phyloP scores from a whole-genome alignment of 2,113 vertebrate genomes.

The Nesoenas mayeri region DNA sequence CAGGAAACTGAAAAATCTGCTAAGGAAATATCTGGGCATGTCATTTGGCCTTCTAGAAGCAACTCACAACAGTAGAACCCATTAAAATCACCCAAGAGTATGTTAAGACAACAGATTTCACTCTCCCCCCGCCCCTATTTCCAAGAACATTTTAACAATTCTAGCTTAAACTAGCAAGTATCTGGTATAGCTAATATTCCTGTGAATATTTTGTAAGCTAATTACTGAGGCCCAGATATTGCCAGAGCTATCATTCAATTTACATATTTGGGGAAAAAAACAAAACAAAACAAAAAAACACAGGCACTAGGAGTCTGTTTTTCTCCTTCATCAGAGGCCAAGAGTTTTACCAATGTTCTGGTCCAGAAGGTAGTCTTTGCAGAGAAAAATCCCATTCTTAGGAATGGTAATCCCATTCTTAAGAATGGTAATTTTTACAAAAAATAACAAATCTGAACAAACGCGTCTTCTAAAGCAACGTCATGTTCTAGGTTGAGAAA shows the following conservation, averaged over 20 bases:
- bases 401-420: neutral
- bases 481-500: neutral
- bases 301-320: neutral
- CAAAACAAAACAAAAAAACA: too few species aligned
- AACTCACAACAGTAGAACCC: neutral
- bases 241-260: neutral
- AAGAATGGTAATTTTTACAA: neutral
- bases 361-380: neutral
- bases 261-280: neutral
- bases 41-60: neutral
- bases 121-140: too few species aligned
- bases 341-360: neutral
- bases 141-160: too few species aligned
- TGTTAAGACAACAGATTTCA: too few species aligned
- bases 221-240: neutral
- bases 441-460: neutral
- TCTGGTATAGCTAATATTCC: neutral
- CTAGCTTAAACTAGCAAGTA: neutral
- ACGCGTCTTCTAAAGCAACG: neutral
- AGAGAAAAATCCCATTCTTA: neutral
- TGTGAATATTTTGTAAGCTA: neutral
- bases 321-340: neutral
- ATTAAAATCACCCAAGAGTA: neutral
- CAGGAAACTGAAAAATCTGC: conserved; percentile 16
- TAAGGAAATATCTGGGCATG: conserved; percentile 16